phyloP scores from a whole-genome alignment of 1,140 invertebrate species.

The Drosophila burlai region DNA sequence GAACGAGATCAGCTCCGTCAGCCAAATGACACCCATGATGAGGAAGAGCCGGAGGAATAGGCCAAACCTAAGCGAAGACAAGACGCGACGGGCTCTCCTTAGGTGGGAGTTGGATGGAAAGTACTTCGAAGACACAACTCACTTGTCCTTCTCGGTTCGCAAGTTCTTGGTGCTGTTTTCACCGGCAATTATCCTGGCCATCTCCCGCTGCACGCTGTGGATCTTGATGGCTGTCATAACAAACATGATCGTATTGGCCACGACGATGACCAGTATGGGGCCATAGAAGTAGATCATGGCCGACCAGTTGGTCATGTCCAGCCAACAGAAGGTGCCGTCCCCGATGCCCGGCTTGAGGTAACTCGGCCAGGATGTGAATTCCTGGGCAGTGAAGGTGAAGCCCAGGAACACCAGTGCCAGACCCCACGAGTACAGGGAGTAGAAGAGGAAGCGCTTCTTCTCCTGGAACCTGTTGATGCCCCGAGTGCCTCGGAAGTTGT shows the following conservation, averaged over 20 bases:
- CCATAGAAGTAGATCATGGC: constrained; percentile 91
- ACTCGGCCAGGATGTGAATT: constrained; percentile 81
- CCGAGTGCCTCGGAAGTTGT: constrained; percentile 89
- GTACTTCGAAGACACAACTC: constrained; percentile 23
- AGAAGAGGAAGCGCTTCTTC: constrained; percentile 87
- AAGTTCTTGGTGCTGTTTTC: constrained; percentile 87
- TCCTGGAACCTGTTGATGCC: constrained; percentile 85
- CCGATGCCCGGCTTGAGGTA: constrained; percentile 86
- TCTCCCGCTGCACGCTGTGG: constrained; percentile 87
- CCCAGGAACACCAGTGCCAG: constrained; percentile 86
- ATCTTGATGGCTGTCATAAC: constrained; percentile 90
- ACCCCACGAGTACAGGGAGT: constrained; percentile 91
- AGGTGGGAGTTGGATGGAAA: constrained; percentile 17
- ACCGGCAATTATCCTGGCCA: constrained; percentile 87
- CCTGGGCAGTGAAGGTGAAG: constrained; percentile 86
- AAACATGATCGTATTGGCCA: constrained; percentile 91
- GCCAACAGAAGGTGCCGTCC: constrained; percentile 86
- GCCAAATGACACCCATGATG: constrained; percentile 91
- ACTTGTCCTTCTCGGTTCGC: constrained; percentile 88
- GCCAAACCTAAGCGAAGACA: constrained; percentile 86
- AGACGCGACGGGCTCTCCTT: constrained; percentile 6
- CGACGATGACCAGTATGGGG: constrained; percentile 89
- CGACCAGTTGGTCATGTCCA: constrained; percentile 85
- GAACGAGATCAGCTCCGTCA: constrained; percentile 89
- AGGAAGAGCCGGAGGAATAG: constrained; percentile 90